Evolutionary conservation across 2,797 vertebrate species (phyloP), one percentile per base, ranked within the genome.

Genomic region (Hirundo rustica): DNA sequence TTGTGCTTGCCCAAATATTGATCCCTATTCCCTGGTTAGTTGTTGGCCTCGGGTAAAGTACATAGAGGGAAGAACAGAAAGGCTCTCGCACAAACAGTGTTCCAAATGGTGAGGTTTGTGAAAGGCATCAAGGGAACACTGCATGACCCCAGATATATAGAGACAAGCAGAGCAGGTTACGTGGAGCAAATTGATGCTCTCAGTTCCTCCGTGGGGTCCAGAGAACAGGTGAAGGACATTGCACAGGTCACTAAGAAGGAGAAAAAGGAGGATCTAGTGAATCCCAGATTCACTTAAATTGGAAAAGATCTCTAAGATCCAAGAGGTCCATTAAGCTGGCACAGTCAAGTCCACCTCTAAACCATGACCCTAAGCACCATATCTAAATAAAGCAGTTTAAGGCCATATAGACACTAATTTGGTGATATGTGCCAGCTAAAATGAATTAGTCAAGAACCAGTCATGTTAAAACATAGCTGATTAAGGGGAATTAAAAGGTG

Each of bases 51-150:
- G 0, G 17, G 10, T 61, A 22, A 72, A 54, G 13, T 4, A 23
- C 25, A 6, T 0, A 8, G 16, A 32, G 11, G 30, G 36, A 67
- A 72, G 51, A n/a, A 53, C 42, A 70, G 40, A 32, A 36, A 40
- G 21, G 30, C 6, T 38, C 1, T 13, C 6, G 4, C 13, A 40
- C 47, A 62, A 47, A 70, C 40, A 0, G 0, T 23, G 15, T 25
- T 84, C 25, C 18, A 25, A 9, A 26, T 13, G 40, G 14, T 42
- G 20, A 82, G 18, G 32, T 18, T 82, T 60, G 36, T 44, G 44
- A 80, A 88, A 82, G 18, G 20, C 45, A 60, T 13, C 4, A 6
- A 32, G 57, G 58, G 85, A 73, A 76, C 11, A 9, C 54, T 68
- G 21, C 34, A 10, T 20, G 42, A n/a, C 76, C 44, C 36, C 55